Evolutionary conservation across 2,113 vertebrate genomes (phyloP), one percentile per base, ranked within the genome.

Genomic region (Pterocles gutturalis): DNA sequence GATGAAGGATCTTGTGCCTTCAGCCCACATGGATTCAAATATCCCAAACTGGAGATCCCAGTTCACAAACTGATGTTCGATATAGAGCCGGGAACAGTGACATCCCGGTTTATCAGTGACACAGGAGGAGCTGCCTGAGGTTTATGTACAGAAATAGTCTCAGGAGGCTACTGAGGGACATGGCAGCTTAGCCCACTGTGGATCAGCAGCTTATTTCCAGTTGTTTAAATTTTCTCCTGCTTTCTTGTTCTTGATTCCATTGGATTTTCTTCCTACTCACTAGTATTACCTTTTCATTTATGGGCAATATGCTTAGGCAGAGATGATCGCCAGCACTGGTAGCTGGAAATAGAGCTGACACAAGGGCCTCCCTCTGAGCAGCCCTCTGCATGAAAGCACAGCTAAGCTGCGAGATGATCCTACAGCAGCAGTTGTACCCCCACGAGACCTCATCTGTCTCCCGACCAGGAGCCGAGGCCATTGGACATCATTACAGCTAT

Each of bases 141-240:
- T 73, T 93, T 65, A 36, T 45, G 26, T 9, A 36, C n/a, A 72
- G 46, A 41, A 13, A 54, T 6, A 28, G 28, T n/a, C 90, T 62
- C 70, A 34, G 67, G 75, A 71, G 71, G 81, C 69, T 61, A 18
- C 48, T 0, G 0, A 70, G 84, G 57, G 66, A 83, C 95, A 88
- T 0, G 22, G 76, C 85, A 92, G 87, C 83, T 95, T 81, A 90
- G 90, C 60, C 82, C 62, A 86, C 54, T 36, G 71, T 20, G 83
- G 88, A 95, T 93, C 95, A 96, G 87, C 90, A 95, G 87, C 90
- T 96, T 95, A 95, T 86, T 95, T 86, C 82, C 76, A 90, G 83
- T 93, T 87, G 90, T 88, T 92, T 94, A 85, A 54, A n/a, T 80
- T 69, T 87, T 80, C 95, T 62, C 48, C 45, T 91, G 75, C 71